phyloP scores from a whole-genome alignment of 1,140 invertebrate genomes.

The Telenomus remus region DNA sequence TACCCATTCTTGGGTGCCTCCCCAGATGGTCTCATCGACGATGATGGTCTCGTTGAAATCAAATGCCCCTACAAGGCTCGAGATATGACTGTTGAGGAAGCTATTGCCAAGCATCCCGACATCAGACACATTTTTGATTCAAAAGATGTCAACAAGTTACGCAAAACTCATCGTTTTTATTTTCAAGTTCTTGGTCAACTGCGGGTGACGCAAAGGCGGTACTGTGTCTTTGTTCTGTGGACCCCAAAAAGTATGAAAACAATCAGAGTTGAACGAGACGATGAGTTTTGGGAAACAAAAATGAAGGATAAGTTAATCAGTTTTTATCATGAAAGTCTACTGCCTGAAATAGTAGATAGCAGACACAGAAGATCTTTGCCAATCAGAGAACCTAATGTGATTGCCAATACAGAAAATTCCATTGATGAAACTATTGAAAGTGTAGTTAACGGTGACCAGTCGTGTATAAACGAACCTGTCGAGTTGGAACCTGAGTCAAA shows the following conservation, averaged over 20 bases:
- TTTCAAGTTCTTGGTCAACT: conserved; percentile 71
- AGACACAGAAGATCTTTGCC: conserved; percentile 9
- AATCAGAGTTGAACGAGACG: conserved; percentile 37
- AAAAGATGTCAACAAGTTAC: conserved; percentile 52
- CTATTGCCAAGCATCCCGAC: conserved; percentile 18
- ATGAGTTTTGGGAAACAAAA: conserved; percentile 50
- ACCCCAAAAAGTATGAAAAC: conserved; percentile 41
- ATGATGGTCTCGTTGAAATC: conserved; percentile 64
- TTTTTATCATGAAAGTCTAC: conserved; percentile 31
- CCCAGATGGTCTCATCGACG: conserved; percentile 69
- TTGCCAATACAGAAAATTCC: too few relatives aligned
- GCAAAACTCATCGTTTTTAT: conserved; percentile 65
- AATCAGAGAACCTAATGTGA: conserved; percentile 24
- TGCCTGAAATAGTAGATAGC: conserved; percentile 46
- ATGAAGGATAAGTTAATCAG: conserved; percentile 37
- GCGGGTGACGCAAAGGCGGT: conserved; percentile 61
- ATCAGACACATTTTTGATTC: conserved; percentile 35
- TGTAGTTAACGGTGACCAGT: too few relatives aligned
- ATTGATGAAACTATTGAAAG: too few relatives aligned
- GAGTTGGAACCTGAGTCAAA: too few relatives aligned
- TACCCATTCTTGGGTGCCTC: conserved; percentile 63
- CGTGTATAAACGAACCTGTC: too few relatives aligned
- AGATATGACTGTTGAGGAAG: conserved; percentile 40
- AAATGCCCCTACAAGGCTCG: conserved; percentile 63
- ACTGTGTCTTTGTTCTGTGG: conserved; percentile 68